Percentiles rank a stretch among this genome's conserved stretches.
Conservation (phyloP, 2,113 vertebrate species). For the Oryzias woworae region DNA sequence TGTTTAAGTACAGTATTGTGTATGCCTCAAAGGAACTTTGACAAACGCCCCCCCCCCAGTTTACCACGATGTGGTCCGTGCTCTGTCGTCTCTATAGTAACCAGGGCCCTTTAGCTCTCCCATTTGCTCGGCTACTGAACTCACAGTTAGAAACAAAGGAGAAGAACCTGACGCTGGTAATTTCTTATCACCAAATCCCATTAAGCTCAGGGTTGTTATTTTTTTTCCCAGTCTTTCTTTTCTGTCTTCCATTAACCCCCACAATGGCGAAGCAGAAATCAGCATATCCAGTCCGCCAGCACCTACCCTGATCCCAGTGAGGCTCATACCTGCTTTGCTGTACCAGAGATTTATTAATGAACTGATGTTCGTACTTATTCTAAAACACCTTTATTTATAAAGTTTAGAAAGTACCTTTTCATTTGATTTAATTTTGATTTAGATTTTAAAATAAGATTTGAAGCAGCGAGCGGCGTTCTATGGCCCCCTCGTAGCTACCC, state of each 20-base stretch:
- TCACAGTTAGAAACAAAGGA: constrained; percentile 95
- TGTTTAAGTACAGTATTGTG: constrained; percentile 8
- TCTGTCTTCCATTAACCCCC: constrained; percentile 68
- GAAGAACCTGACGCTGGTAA: constrained; percentile 79
- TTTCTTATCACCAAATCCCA: constrained; percentile 84
- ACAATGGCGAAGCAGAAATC: constrained; percentile 79
- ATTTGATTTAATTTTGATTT: too few species aligned
- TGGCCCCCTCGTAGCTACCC: too few species aligned
- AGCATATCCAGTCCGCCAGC: constrained; percentile 55
- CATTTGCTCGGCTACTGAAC: constrained; percentile 93
- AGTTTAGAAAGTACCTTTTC: too few species aligned
- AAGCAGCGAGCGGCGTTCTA: too few species aligned
- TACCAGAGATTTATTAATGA: background rate
- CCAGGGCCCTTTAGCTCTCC: constrained; percentile 87
- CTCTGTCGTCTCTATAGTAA: constrained; percentile 98
- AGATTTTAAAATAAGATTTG: too few species aligned
- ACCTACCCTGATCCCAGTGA: constrained; percentile 38
- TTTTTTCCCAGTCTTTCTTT: constrained; percentile 15
- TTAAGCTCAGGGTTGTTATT: constrained; percentile 71
- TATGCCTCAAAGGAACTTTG: constrained; percentile 83
- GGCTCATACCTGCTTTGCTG: constrained; percentile 34
- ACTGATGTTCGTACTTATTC: too few species aligned
- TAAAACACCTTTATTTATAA: too few species aligned
- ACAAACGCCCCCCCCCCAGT: constrained; percentile 92
- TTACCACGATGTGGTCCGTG: constrained; percentile 89